phyloP scores from a whole-genome alignment of 2,888 invertebrate species.

The Brachyptera putata region DNA sequence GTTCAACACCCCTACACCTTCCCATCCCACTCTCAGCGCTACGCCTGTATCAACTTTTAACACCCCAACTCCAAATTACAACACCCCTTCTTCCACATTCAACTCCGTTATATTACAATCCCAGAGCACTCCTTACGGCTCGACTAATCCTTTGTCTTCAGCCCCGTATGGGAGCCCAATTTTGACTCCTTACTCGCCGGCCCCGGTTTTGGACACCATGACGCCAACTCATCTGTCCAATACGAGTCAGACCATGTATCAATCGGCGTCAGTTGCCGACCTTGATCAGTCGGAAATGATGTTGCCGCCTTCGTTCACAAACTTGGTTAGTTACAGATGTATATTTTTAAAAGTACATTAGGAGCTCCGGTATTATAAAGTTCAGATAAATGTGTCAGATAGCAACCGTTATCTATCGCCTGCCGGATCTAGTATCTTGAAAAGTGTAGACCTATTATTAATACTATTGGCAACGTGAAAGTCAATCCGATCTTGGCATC shows the following conservation, averaged over 20 bases:
- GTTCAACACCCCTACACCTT: constrained; percentile 3
- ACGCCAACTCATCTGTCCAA: constrained; percentile 21
- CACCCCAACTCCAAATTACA: constrained; percentile 2
- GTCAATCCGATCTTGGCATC: too few relatives aligned
- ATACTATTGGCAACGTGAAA: too few relatives aligned
- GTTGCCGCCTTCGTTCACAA: constrained; percentile 27
- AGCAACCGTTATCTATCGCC: too few relatives aligned
- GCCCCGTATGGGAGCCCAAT: neutral
- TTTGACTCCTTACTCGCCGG: constrained; percentile 9
- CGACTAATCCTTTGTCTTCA: neutral
- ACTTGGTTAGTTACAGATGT: constrained; percentile 29
- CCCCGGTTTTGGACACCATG: constrained; percentile 14
- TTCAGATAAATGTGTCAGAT: too few relatives aligned
- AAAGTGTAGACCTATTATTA: too few relatives aligned
- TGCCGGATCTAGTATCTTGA: too few relatives aligned
- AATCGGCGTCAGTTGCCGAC: constrained; percentile 14
- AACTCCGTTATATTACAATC: too few relatives aligned
- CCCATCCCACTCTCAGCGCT: neutral
- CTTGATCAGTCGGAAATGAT: constrained; percentile 10
- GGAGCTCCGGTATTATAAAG: too few relatives aligned
- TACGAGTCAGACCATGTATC: constrained; percentile 17
- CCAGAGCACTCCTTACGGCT: too few relatives aligned
- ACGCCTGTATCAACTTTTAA: neutral
- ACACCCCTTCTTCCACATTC: too few relatives aligned
- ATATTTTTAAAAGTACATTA: too few relatives aligned